phyloP scores from a whole-genome alignment of 2,113 vertebrate species.

The Embiotoca jacksoni region DNA sequence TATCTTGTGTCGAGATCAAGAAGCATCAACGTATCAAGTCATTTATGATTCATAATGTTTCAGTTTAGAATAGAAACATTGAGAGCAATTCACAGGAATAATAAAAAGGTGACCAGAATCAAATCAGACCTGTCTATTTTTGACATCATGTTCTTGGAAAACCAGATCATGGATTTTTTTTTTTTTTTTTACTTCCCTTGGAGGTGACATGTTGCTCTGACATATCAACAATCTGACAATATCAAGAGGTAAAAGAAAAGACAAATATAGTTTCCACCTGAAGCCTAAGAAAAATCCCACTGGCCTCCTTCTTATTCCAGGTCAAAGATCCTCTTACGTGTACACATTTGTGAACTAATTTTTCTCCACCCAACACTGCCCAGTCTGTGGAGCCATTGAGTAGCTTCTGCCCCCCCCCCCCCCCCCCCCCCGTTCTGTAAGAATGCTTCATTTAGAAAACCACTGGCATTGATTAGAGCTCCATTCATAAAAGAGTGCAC shows the following conservation, averaged over 20 bases:
- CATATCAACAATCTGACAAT: not conserved
- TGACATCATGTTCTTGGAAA: not conserved
- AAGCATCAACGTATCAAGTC: not conserved
- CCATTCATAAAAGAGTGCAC: slow-evolving; percentile 56
- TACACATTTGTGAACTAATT: no score
- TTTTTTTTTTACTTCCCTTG: not conserved
- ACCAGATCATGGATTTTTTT: not conserved
- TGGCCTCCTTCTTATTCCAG: slow-evolving; percentile 42
- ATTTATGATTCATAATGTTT: slow-evolving; percentile 7
- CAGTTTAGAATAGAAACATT: not conserved
- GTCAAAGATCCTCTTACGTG: slow-evolving; percentile 35
- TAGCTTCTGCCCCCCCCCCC: slow-evolving; percentile 1
- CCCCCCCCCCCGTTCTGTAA: slow-evolving; percentile 11
- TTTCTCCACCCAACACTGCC: no score
- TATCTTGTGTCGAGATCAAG: no score
- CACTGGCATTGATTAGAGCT: slow-evolving; percentile 19
- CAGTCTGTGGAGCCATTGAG: no score
- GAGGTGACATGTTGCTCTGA: not conserved
- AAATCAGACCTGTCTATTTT: not conserved
- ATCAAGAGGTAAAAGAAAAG: not conserved
- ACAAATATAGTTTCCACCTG: slow-evolving; percentile 2
- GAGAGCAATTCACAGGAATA: not conserved
- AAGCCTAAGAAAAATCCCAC: slow-evolving; percentile 7
- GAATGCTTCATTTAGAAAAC: slow-evolving; percentile 55
- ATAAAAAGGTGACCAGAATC: not conserved